phyloP scores from a whole-genome alignment of 2,888 invertebrate species.

The Ethmia dodecea region DNA sequence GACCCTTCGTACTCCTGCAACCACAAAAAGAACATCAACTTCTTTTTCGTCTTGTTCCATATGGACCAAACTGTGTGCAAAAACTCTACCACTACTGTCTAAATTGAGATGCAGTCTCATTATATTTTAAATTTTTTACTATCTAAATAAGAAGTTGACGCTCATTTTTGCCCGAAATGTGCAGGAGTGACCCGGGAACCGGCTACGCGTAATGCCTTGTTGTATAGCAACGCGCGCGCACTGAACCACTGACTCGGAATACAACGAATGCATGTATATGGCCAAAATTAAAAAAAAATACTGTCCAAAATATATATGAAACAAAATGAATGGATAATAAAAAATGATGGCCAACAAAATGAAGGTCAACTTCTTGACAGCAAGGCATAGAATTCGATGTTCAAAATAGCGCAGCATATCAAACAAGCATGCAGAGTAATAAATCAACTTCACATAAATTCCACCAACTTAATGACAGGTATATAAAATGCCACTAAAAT shows the following conservation, averaged over 20 bases:
- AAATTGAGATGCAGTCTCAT: slow-evolving; percentile 73
- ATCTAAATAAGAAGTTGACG: slow-evolving; percentile 88
- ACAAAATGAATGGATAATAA: slow-evolving; percentile 79
- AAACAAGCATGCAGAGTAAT: slow-evolving; percentile 65
- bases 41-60: slow-evolving; percentile 82
- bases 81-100: slow-evolving; percentile 73
- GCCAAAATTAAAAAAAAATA: slow-evolving; percentile 63
- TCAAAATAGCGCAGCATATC: slow-evolving; percentile 69
- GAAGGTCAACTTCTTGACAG: slow-evolving; percentile 97
- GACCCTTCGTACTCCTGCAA: slow-evolving; percentile 94
- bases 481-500: too few species aligned
- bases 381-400: slow-evolving; percentile 76
- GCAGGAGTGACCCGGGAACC: slow-evolving; percentile 75
- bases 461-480: too few species aligned
- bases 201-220: slow-evolving; percentile 69
- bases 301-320: slow-evolving; percentile 70
- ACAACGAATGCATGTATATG: slow-evolving; percentile 61
- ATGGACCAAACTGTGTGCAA: slow-evolving; percentile 68
- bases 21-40: slow-evolving; percentile 93
- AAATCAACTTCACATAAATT: slow-evolving; percentile 7
- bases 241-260: slow-evolving; percentile 55
- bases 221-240: slow-evolving; percentile 65
- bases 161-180: slow-evolving; percentile 87
- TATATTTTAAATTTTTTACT: slow-evolving; percentile 51
- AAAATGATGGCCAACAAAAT: slow-evolving; percentile 93